phyloP scores from a whole-genome alignment of 2,888 invertebrate species.

The Adela reaumurella region DNA sequence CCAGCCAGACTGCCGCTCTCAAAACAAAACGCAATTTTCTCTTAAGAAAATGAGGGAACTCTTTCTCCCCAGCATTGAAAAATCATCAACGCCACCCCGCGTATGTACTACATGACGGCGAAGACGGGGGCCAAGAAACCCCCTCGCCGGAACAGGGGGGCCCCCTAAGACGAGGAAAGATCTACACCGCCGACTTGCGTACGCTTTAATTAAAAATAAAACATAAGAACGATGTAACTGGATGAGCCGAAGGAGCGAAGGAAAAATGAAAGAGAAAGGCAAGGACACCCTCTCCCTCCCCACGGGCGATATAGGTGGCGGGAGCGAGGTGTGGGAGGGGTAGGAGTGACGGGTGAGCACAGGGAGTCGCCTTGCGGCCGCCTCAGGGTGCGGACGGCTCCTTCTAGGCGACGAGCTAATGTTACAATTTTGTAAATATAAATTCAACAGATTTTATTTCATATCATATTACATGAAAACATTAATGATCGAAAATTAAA shows the following conservation, averaged over 20 bases:
- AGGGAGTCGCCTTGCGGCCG: conserved; percentile 44
- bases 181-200: conserved; percentile 56
- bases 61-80: conserved; percentile 55
- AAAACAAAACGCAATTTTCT: conserved; percentile 59
- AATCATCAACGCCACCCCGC: conserved; percentile 55
- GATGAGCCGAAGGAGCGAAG: conserved; percentile 56
- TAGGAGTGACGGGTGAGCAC: conserved; percentile 30
- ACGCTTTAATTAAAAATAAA: conserved; percentile 59
- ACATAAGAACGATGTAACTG: conserved; percentile 59
- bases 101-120: conserved; percentile 35
- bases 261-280: conserved; percentile 59
- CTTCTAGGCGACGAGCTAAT: background rate
- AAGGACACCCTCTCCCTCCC: conserved; percentile 30
- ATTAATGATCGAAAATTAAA: too few species aligned
- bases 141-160: conserved; percentile 16
- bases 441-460: background rate
- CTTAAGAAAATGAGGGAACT: conserved; percentile 59
- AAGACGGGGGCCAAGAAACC: conserved; percentile 6
- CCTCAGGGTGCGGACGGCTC: conserved; percentile 27
- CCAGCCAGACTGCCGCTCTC: conserved; percentile 56
- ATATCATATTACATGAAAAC: too few species aligned
- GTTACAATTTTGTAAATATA: conserved; percentile 18
- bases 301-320: conserved; percentile 21
- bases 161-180: conserved; percentile 37
- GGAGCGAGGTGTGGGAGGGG: conserved; percentile 22